Base-by-base conservation (phyloP, 2,113 vertebrate species). In the Piaya cayana region DNA sequence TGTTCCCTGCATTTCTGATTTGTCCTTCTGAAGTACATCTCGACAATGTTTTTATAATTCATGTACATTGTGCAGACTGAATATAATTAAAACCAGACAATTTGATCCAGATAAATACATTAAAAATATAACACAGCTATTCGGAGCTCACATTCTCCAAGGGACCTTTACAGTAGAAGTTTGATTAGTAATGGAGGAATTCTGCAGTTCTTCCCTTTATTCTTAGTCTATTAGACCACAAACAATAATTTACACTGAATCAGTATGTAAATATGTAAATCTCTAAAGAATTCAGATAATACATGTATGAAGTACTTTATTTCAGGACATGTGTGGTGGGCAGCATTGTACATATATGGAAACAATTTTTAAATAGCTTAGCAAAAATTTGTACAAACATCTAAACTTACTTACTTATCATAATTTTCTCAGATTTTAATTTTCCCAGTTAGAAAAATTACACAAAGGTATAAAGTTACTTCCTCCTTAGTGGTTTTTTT, bases 1-100 rank as follows among this genome's bases (percentile, higher is more conserved):
- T 95, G 32, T 94, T 97, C 71, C 63, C 77, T 93, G 81, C 63
- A 58, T 87, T 97, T 94, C 82, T 95, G 82, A 93, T 85, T 95
- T 96, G 79, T 91, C 78, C 39, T 96, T 60, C 94, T 91, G 62
- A 95, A 91, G 79, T 89, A 91, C 45, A 79, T 96, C 56, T 60
- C 93, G 91, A 96, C 92, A 94, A 58, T 78, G 74, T 50, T 88
- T 42, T 92, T 92, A 59, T 90, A 94, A 95, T 84, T 96, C 78
- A 43, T 79, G 69, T 93, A 43, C 76, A 76, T 88, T 95, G 75
- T 86, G 75, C 47, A 78, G 62, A 80, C 62, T 78, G 77, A 87
- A 87, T 92, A 64, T 71, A 77, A 84, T 86, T 86, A 87, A 95
- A 91, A 87, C 64, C 88, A 94, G 45, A 86, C 84, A 94, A 92